A percentile compares a stretch with the other conserved stretches of the same genome.
Evolutionary conservation across 2,888 invertebrate genomes (phyloP).

Genomic region (Heliconius ismenius): DNA sequence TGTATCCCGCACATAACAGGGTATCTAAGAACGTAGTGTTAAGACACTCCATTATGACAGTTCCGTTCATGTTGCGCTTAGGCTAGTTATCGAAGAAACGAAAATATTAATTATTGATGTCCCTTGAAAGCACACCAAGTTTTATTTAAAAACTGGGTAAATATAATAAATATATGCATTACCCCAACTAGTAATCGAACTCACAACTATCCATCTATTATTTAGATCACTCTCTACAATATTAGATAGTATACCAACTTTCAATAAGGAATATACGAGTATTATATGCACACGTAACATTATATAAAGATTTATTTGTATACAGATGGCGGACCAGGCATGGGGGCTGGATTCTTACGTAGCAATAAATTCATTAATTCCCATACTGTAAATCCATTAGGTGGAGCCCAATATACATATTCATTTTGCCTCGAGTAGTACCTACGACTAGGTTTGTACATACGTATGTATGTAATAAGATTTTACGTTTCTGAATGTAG

Average conservation of each 20-base stretch:
- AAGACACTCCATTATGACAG: too few relatives aligned
- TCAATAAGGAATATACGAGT: neutral
- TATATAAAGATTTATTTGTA: constrained; percentile 30
- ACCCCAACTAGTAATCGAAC: neutral
- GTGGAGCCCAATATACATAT: constrained; percentile 36
- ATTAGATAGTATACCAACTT: neutral
- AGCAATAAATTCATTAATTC: constrained; percentile 39
- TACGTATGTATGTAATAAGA: neutral
- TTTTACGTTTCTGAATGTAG: neutral
- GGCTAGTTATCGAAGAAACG: too few relatives aligned
- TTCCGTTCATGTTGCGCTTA: too few relatives aligned
- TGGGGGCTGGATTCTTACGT: constrained; percentile 15
- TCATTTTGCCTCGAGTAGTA: constrained; percentile 29
- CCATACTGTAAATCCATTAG: constrained; percentile 36
- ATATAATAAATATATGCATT: neutral
- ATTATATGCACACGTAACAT: neutral
- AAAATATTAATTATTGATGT: too few relatives aligned
- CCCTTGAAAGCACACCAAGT: neutral
- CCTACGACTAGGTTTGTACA: neutral
- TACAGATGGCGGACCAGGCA: constrained; percentile 23
- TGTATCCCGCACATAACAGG: neutral
- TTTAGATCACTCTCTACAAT: neutral
- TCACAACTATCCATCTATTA: neutral
- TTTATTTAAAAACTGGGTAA: neutral
- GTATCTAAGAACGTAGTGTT: neutral